These are phyloP conservation scores for Drosophila cardini DNA, from an alignment of 1,140 invertebrate genomes.

Conservation along the genomic window DNA sequence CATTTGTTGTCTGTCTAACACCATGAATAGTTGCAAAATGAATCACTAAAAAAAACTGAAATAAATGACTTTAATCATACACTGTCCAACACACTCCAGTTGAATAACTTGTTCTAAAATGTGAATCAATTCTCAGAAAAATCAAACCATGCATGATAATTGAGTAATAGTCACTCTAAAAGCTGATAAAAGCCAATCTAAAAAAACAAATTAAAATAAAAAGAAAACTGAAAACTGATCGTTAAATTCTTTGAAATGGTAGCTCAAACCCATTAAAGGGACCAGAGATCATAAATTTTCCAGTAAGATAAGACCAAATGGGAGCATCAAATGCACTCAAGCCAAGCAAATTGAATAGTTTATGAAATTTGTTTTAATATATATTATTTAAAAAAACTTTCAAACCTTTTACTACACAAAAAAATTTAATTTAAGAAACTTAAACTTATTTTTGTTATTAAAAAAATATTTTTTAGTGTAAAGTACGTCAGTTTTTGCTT, in stretches of 20 bases:
- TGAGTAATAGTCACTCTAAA: background rate
- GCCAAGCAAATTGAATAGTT: background rate
- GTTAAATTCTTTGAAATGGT: background rate
- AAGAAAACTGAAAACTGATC: background rate
- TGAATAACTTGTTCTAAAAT: background rate
- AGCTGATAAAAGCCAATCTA: background rate
- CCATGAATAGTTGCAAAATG: background rate
- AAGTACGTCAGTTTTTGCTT: no score
- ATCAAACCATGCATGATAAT: background rate
- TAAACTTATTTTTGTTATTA: no score
- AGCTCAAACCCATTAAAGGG: background rate
- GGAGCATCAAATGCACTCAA: background rate
- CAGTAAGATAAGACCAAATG: background rate
- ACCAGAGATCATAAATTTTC: background rate
- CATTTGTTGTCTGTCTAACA: slow-evolving; percentile 1
- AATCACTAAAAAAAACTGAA: slow-evolving; percentile 1
- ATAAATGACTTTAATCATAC: background rate
- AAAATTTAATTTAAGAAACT: background rate
- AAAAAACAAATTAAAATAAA: no score
- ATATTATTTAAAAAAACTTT: background rate
- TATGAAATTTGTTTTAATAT: background rate
- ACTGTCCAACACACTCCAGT: background rate
- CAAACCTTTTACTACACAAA: no score
- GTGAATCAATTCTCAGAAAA: background rate
- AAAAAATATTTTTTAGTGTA: no score